These are phyloP conservation scores for Scaptomyza montana DNA, from an alignment of 1,140 invertebrate species.

Conservation along the genomic window DNA sequence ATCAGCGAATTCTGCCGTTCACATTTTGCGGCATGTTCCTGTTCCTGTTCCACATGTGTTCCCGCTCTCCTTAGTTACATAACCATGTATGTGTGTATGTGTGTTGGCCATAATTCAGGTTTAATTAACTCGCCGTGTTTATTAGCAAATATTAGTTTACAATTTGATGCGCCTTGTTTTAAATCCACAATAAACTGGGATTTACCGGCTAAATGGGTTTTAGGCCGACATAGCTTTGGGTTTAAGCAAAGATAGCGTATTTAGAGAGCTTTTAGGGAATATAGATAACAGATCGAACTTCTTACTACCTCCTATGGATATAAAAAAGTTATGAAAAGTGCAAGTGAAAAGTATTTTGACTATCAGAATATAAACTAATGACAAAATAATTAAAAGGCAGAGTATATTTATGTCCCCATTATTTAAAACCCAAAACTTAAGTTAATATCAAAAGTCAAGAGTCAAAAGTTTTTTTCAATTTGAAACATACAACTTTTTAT, in stretches of 20 bases:
- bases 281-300: too few species aligned
- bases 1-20: slow-evolving; percentile 73
- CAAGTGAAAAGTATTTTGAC: too few species aligned
- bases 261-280: too few species aligned
- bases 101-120: slow-evolving; percentile 70
- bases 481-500: slow-evolving; percentile 57
- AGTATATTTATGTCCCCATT: too few species aligned
- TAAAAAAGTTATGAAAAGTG: too few species aligned
- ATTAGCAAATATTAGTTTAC: slow-evolving; percentile 83
- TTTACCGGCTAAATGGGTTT: slow-evolving; percentile 18
- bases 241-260: too few species aligned
- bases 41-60: slow-evolving; percentile 36
- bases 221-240: too few species aligned
- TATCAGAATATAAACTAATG: too few species aligned
- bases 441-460: not conserved
- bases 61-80: slow-evolving; percentile 17
- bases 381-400: too few species aligned
- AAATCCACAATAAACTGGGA: slow-evolving; percentile 45
- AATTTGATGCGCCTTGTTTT: slow-evolving; percentile 67
- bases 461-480: slow-evolving; percentile 28
- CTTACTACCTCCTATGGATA: too few species aligned
- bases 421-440: too few species aligned
- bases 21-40: slow-evolving; percentile 71
- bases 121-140: slow-evolving; percentile 80
- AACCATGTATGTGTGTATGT: slow-evolving; percentile 20